Evolutionary conservation across 2,797 vertebrate genomes (phyloP).

Genomic region (Prunella strophiata): DNA sequence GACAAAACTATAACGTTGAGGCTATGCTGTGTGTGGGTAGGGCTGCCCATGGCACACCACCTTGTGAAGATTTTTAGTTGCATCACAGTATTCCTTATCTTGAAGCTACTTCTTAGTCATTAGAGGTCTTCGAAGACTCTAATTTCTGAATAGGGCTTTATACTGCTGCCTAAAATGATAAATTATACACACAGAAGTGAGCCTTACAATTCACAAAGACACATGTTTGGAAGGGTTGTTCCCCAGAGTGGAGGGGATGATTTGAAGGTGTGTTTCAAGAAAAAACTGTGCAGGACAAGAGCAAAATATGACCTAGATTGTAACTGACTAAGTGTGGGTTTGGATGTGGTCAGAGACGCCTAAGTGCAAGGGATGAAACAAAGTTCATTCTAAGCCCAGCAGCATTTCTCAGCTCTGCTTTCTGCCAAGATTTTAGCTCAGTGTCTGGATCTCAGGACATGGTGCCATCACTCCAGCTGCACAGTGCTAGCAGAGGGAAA

Average conservation of each 20-base stretch:
- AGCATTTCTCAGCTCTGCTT: neutral
- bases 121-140: neutral
- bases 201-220: neutral
- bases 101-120: neutral
- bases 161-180: neutral
- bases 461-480: neutral
- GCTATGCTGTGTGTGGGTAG: neutral
- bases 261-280: neutral
- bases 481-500: neutral
- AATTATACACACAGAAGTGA: neutral
- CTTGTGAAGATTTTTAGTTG: neutral
- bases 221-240: neutral
- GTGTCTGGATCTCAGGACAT: rapidly evolving
- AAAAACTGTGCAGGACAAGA: neutral
- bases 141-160: neutral
- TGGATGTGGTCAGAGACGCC: neutral
- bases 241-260: neutral
- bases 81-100: neutral
- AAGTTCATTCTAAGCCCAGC: neutral
- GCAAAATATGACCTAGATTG: neutral
- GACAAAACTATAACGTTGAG: neutral
- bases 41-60: neutral
- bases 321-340: neutral
- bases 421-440: neutral
- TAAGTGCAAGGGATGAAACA: neutral